A percentile compares a stretch with the other conserved stretches of the same genome.
These are phyloP conservation scores for Verasper variegatus DNA, from an alignment of 2,113 vertebrate genomes.

Conservation along the genomic window DNA sequence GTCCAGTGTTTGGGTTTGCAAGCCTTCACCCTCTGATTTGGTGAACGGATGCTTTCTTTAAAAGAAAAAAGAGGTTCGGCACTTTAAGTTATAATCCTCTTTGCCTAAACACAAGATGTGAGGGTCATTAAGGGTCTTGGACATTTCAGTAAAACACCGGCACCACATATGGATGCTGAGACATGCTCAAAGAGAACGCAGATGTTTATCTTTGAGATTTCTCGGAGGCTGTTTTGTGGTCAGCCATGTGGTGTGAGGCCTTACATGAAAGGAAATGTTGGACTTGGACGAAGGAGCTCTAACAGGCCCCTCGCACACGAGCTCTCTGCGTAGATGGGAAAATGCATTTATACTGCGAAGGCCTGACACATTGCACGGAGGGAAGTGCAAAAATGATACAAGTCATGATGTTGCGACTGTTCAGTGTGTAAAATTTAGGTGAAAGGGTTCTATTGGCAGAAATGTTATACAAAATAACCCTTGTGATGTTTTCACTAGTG, in stretches of 20 bases:
- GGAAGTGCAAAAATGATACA: conserved; percentile 10
- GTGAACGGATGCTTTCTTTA: conserved; percentile 60
- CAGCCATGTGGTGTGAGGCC: conserved; percentile 72
- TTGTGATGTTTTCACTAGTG: too few relatives aligned
- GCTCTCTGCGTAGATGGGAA: conserved; percentile 23
- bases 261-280: conserved; percentile 77
- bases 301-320: conserved; percentile 52
- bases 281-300: conserved; percentile 66
- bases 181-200: conserved; percentile 65
- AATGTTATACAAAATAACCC: too few relatives aligned
- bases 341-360: conserved; percentile 5
- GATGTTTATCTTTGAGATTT: conserved; percentile 82
- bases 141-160: conserved; percentile 36
- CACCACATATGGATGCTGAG: conserved; percentile 65
- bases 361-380: conserved; percentile 1
- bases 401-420: not conserved
- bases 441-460: too few relatives aligned
- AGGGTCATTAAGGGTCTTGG: conserved; percentile 56
- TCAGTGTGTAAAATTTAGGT: too few relatives aligned
- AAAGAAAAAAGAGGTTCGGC: conserved; percentile 68
- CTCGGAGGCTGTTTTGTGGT: conserved; percentile 77
- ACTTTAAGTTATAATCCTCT: conserved; percentile 58
- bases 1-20: conserved; percentile 74
- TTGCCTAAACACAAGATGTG: conserved; percentile 64
- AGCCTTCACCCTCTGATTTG: conserved; percentile 76